Base-by-base conservation (phyloP, 2,797 vertebrate genomes). In the Coranthus polyacanthus region DNA sequence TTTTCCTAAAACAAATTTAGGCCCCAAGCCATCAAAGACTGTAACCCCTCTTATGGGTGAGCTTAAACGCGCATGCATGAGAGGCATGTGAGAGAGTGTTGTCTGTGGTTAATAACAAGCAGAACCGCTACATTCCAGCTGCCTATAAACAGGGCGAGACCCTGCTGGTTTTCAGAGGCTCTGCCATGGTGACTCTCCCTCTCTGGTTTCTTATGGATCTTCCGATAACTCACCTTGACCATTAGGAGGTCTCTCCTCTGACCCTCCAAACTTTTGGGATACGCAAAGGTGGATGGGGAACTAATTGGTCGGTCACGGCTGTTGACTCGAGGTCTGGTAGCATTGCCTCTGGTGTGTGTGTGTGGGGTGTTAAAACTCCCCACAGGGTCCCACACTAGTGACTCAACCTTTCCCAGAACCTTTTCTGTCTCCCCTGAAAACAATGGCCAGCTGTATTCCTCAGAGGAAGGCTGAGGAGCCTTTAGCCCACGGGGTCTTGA, bases 1-100 rank as follows among this genome's bases (percentile, higher is more conserved):
- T 89, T 90, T 91, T 89, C 84, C 84, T 85, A 82, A 92, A 91
- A 88, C 89, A 92, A 88, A 88, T 79, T 68, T 50, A 68, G 70
- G 63, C 84, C 44, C 17, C 45, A 17, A 80, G 81, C 77, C 77
- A 79, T 89, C 64, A 84, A 71, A 85, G 66, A 61, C 53, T 55
- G 45, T 36, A 70, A 72, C 53, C 49, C 78, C 78, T 78, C 64
- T 78, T 50, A 77, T 58, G 62, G 72, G 20, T 70, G 76, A 51
- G 70, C 51, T 66, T 77, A 73, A 84, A 85, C 52, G 52, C 39
- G 57, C 79, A 70, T 78, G 74, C 79, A 81, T 76, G 75, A 84
- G 83, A 87, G 67, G 52, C 87, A 86, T 82, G 88, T 87, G 75
- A 87, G 80, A 63, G 59, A 86, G 75, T 72, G 81, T 79, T 82